Evolutionary conservation across 1,140 invertebrate genomes (phyloP).

Genomic region (Neoseiulus cucumeris): DNA sequence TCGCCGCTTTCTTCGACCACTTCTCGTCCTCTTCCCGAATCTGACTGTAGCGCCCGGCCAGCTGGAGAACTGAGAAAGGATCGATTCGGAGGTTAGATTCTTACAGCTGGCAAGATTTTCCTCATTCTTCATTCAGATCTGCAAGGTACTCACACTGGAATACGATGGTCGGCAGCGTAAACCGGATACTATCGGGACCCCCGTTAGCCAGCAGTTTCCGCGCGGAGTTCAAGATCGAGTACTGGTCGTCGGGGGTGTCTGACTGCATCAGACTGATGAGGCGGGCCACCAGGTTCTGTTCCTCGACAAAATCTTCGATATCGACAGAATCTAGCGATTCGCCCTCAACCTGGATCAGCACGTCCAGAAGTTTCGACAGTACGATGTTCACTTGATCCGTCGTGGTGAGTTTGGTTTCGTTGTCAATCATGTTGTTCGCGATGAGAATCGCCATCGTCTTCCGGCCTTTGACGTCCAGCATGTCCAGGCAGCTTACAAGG

Average conservation of each 20-base stretch:
- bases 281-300: conserved; percentile 71
- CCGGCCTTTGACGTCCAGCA: conserved; percentile 71
- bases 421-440: conserved; percentile 65
- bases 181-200: conserved; percentile 63
- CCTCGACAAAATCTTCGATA: conserved; percentile 88
- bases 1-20: conserved; percentile 95
- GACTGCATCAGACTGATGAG: conserved; percentile 76
- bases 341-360: not conserved
- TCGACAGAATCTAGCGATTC: conserved; percentile 31
- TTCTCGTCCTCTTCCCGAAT: conserved; percentile 51
- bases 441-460: conserved; percentile 70
- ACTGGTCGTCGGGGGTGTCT: conserved; percentile 71
- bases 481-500: conserved; percentile 60
- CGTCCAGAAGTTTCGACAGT: conserved; percentile 12
- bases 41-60: conserved; percentile 9
- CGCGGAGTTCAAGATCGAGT: conserved; percentile 64
- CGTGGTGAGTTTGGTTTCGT: conserved; percentile 64
- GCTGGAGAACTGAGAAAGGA: not conserved
- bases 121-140: too few relatives aligned
- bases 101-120: too few relatives aligned
- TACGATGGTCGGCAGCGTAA: conserved; percentile 83
- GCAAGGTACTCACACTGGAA: conserved; percentile 39
- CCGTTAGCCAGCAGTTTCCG: conserved; percentile 72
- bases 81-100: too few relatives aligned
- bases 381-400: conserved; percentile 43